Conservation (phyloP, 2,888 invertebrate species). For the Nomada fabriciana region DNA sequence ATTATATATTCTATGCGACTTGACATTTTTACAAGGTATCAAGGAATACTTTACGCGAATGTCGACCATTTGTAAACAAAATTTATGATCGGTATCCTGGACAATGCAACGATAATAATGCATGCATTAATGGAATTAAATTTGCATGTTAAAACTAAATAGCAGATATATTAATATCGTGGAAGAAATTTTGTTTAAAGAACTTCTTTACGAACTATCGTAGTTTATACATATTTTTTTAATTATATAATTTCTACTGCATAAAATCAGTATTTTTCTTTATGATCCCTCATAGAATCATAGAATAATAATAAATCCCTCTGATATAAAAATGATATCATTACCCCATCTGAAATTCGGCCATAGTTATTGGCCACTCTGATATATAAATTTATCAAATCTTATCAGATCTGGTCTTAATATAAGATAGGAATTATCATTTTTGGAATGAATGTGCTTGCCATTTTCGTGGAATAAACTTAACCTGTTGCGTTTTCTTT, state of each 20-base stretch:
- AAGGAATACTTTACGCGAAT: not conserved
- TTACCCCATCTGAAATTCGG: no score
- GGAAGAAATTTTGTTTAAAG: not conserved
- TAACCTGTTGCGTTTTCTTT: slow-evolving; percentile 9
- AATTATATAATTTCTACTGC: no score
- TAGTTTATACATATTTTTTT: not conserved
- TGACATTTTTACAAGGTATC: slow-evolving; percentile 62
- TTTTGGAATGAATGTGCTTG: no score
- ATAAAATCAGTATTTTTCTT: not conserved
- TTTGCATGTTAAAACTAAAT: not conserved
- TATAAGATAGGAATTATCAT: no score
- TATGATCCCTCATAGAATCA: not conserved
- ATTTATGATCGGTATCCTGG: slow-evolving; percentile 46
- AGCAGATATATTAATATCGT: not conserved
- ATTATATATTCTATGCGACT: slow-evolving; percentile 84
- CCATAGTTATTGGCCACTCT: no score
- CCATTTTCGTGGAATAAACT: not conserved
- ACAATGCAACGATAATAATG: slow-evolving; percentile 12
- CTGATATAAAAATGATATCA: no score
- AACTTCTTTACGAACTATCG: not conserved
- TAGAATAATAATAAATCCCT: no score
- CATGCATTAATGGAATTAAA: not conserved
- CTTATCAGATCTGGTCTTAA: not conserved
- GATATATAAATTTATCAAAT: not conserved
- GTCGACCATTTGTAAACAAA: slow-evolving; percentile 79